Evolutionary conservation across 2,797 vertebrate genomes (phyloP).

Genomic region (Pipistrellus pipistrellus): DNA sequence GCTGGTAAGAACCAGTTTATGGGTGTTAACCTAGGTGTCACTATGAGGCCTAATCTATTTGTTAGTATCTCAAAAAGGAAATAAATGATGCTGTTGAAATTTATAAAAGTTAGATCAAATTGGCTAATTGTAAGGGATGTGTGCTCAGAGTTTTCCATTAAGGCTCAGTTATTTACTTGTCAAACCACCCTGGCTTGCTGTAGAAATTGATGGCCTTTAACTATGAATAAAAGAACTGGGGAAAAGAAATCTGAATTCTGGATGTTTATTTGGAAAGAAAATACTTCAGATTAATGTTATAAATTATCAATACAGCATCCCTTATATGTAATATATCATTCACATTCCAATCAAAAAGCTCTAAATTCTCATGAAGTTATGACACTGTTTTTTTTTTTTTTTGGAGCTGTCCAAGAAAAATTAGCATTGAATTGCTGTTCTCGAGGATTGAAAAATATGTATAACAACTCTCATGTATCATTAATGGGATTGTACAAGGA

Average conservation of each 20-base stretch:
- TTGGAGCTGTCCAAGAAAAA: not conserved
- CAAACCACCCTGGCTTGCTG: not conserved
- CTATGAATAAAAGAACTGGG: not conserved
- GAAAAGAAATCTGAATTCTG: not conserved
- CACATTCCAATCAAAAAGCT: conserved; percentile 7
- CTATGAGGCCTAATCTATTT: not conserved
- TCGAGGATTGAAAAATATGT: not conserved
- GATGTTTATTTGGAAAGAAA: conserved; percentile 24
- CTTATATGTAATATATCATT: not conserved
- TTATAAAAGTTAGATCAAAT: conserved; percentile 2
- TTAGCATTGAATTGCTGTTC: conserved; percentile 20
- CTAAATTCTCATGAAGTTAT: not conserved
- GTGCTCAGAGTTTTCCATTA: not conserved
- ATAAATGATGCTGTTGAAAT: conserved; percentile 23
- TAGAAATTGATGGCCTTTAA: conserved; percentile 18
- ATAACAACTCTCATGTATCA: not conserved
- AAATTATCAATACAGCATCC: not conserved
- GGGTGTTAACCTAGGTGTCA: not conserved
- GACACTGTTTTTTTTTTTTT: not conserved
- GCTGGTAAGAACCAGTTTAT: not conserved
- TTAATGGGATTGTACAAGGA: conserved; percentile 23
- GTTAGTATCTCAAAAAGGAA: conserved; percentile 5
- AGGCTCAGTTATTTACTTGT: conserved; percentile 22
- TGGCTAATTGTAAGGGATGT: not conserved
- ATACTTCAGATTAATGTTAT: not conserved